Evolutionary conservation across 2,113 vertebrate species (phyloP).

Genomic region (Istiophorus platypterus): DNA sequence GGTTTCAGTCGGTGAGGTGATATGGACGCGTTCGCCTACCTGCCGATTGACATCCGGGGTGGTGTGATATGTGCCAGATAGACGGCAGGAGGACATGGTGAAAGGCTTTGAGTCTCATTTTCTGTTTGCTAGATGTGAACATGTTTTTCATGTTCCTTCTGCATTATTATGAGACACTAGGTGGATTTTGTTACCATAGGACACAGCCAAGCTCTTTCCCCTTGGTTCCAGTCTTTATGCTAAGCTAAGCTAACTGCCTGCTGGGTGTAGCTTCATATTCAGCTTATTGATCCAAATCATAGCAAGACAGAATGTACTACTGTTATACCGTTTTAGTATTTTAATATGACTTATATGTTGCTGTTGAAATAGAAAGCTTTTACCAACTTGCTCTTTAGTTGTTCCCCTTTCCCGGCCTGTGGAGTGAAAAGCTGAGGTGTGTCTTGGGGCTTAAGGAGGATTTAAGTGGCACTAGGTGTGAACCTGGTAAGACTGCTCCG

Average conservation of each 20-base stretch:
- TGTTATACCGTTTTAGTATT: background rate
- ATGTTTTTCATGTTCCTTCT: too few species aligned
- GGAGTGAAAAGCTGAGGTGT: conserved; percentile 39
- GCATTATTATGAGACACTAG: too few species aligned
- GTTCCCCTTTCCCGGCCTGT: background rate
- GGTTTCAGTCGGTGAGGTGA: conserved; percentile 73
- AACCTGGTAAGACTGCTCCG: conserved; percentile 47
- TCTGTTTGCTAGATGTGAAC: background rate
- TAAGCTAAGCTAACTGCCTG: too few species aligned
- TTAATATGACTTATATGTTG: background rate
- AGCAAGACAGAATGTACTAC: too few species aligned
- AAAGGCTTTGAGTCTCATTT: conserved; percentile 23
- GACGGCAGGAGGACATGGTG: conserved; percentile 28
- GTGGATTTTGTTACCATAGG: too few species aligned
- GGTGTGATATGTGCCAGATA: conserved; percentile 42
- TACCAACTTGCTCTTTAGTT: background rate
- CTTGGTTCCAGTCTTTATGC: too few species aligned
- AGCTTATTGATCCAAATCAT: too few species aligned
- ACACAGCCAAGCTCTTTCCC: too few species aligned
- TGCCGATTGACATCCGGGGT: conserved; percentile 36
- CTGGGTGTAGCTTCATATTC: too few species aligned
- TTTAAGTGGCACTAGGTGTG: conserved; percentile 56
- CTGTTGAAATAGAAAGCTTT: conserved; percentile 4
- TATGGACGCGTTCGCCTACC: conserved; percentile 30
- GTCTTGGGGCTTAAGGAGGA: conserved; percentile 43